Evolutionary conservation across 1,140 invertebrate genomes (phyloP).

Genomic region (Listronotus bonariensis): DNA sequence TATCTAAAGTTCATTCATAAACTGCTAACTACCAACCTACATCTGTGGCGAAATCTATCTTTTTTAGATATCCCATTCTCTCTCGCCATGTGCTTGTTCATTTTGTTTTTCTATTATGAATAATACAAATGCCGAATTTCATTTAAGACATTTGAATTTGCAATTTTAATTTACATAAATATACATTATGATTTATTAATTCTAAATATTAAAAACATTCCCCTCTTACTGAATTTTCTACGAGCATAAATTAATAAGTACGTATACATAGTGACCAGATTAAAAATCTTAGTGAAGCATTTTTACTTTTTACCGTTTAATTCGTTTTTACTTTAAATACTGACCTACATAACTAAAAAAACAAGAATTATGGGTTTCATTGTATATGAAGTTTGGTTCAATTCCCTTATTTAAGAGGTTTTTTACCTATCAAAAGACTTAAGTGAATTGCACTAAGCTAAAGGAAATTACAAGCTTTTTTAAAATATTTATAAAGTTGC

Average conservation of each 20-base stretch:
- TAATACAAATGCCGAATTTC: conserved; percentile 9
- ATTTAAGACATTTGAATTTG: conserved; percentile 6
- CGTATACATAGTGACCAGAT: not conserved
- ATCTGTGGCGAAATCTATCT: conserved; percentile 25
- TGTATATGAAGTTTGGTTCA: too few relatives aligned
- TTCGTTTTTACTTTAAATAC: too few relatives aligned
- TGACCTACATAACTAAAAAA: too few relatives aligned
- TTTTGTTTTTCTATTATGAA: conserved; percentile 8
- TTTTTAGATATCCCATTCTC: conserved; percentile 2
- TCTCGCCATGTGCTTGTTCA: not conserved
- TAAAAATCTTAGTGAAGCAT: too few relatives aligned
- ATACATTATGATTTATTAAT: conserved; percentile 9
- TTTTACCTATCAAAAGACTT: too few relatives aligned
- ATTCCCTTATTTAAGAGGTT: too few relatives aligned
- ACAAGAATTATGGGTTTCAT: too few relatives aligned
- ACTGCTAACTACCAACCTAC: conserved; percentile 24
- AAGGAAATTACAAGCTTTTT: too few relatives aligned
- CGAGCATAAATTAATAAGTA: not conserved
- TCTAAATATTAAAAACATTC: conserved; percentile 9
- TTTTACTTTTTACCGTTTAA: too few relatives aligned
- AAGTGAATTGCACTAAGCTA: too few relatives aligned
- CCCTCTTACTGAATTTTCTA: not conserved
- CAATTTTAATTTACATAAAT: conserved; percentile 22
- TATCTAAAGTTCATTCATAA: conserved; percentile 29
- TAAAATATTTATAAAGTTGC: too few relatives aligned